Percentiles rank a stretch among this genome's conserved stretches.
Conservation (phyloP, 1,140 invertebrate genomes). For the Drosophila melanica region DNA sequence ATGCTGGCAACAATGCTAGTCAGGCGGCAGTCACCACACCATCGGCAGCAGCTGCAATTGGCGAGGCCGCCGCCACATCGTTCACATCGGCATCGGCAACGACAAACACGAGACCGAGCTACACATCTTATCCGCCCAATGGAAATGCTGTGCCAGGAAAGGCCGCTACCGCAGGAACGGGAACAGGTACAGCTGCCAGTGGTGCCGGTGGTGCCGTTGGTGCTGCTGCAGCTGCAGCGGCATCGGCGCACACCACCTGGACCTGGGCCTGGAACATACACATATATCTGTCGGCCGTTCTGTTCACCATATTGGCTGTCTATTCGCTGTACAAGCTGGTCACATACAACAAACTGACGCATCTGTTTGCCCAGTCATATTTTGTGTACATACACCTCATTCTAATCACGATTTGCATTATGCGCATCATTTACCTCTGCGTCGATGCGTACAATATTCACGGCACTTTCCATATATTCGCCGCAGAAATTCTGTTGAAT, state of each 20-base stretch:
- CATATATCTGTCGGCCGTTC: constrained; percentile 92
- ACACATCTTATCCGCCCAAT: background rate
- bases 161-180: background rate
- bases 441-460: constrained; percentile 95
- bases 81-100: constrained; percentile 56
- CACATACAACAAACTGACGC: constrained; percentile 91
- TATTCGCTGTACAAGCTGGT: constrained; percentile 93
- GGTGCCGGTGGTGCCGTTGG: background rate
- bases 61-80: constrained; percentile 62
- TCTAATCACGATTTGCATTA: constrained; percentile 90
- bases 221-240: constrained; percentile 77
- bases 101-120: constrained; percentile 9
- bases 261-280: constrained; percentile 94
- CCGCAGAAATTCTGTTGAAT: constrained; percentile 92
- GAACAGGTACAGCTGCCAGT: background rate
- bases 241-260: constrained; percentile 86
- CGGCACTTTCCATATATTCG: constrained; percentile 89
- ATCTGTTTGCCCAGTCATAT: constrained; percentile 91
- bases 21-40: constrained; percentile 60
- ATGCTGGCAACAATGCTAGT: constrained; percentile 17
- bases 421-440: constrained; percentile 93
- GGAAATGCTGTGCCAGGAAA: constrained; percentile 1
- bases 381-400: constrained; percentile 93
- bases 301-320: constrained; percentile 92
- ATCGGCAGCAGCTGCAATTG: constrained; percentile 67